Evolutionary conservation across 1,140 invertebrate species (phyloP).

Genomic region (Dermatophagoides farinae): DNA sequence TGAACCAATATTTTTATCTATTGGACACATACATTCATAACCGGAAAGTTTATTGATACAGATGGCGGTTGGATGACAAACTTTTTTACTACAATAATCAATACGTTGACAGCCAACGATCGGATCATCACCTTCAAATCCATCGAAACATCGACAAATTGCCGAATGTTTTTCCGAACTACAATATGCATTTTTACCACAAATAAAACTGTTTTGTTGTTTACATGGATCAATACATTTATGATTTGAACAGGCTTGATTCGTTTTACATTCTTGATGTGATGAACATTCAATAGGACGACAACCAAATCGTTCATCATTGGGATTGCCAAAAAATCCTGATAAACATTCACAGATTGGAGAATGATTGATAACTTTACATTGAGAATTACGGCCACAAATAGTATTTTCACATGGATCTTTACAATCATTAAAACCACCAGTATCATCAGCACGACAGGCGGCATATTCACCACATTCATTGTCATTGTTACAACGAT

Average conservation of each 20-base stretch:
- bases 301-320: constrained; percentile 24
- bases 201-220: constrained; percentile 24
- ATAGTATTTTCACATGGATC: constrained; percentile 11
- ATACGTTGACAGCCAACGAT: constrained; percentile 43
- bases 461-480: constrained; percentile 58
- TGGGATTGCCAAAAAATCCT: constrained; percentile 55
- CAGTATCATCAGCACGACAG: constrained; percentile 55
- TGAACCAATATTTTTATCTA: constrained; percentile 55
- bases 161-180: constrained; percentile 53
- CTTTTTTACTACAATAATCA: constrained; percentile 51
- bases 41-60: constrained; percentile 43
- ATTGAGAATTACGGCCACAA: constrained; percentile 68
- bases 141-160: constrained; percentile 47
- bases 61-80: constrained; percentile 52
- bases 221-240: constrained; percentile 20
- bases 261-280: constrained; percentile 17
- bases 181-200: constrained; percentile 54
- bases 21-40: constrained; percentile 49
- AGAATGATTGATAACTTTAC: constrained; percentile 41
- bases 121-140: constrained; percentile 45
- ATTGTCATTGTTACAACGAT: constrained; percentile 45
- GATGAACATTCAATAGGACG: constrained; percentile 22
- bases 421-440: constrained; percentile 36
- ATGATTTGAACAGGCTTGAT: constrained; percentile 20
- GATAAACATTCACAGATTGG: constrained; percentile 50